Conservation (phyloP, 2,888 invertebrate genomes). For the Parthenolecanium corni region DNA sequence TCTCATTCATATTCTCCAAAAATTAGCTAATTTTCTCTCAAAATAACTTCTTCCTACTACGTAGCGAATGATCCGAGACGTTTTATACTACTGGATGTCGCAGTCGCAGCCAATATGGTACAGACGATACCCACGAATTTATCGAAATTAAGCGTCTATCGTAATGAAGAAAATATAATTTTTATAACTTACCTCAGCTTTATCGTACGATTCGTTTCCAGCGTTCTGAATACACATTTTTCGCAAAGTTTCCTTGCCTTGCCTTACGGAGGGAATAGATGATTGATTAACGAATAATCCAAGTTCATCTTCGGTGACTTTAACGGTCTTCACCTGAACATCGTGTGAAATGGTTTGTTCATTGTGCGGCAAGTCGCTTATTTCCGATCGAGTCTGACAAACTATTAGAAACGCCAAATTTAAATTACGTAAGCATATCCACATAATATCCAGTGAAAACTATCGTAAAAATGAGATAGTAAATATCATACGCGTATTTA, state of each 20-base stretch:
- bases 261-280: neutral
- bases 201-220: neutral
- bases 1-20: no score
- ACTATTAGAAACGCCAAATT: neutral
- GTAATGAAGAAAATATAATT: no score
- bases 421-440: neutral
- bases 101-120: no score
- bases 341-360: neutral
- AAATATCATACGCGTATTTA: no score
- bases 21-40: no score
- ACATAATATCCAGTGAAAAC: no score
- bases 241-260: neutral
- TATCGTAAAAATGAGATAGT: no score
- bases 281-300: neutral
- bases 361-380: neutral
- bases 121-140: no score
- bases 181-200: neutral
- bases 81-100: no score
- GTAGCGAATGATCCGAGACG: no score
- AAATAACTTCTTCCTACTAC: no score
- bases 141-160: no score
- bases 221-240: slow-evolving; percentile 4
- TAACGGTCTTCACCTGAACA: neutral
- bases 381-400: neutral
- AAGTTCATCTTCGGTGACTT: neutral